Evolutionary conservation across 2,888 invertebrate species (phyloP).

Genomic region (Microplitis deprimator): DNA sequence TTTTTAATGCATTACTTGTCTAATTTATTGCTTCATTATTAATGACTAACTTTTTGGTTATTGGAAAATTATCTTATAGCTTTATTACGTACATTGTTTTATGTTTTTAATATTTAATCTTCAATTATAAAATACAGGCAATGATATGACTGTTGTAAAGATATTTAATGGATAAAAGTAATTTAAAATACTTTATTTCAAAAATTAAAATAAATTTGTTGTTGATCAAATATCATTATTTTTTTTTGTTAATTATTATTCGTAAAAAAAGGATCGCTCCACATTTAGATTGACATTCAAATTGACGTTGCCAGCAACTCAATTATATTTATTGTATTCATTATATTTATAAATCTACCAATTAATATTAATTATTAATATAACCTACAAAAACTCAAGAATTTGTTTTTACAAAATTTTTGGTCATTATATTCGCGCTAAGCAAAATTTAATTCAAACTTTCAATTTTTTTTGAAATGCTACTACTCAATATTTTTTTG

Average conservation of each 20-base stretch:
- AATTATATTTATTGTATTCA: background rate
- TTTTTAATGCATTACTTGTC: background rate
- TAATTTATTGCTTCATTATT: background rate
- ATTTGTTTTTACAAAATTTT: no score
- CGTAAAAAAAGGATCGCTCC: background rate
- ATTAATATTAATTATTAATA: no score
- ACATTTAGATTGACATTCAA: background rate
- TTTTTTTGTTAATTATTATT: background rate
- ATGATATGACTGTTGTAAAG: background rate
- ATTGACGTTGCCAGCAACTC: conserved; percentile 1
- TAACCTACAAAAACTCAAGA: no score
- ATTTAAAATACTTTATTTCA: background rate
- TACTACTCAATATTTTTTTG: no score
- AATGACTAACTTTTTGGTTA: background rate
- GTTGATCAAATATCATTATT: background rate
- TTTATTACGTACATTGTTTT: background rate
- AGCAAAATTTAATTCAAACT: no score
- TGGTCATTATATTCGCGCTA: no score
- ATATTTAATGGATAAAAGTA: background rate
- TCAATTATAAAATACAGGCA: background rate
- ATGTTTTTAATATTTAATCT: background rate
- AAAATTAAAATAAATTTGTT: background rate
- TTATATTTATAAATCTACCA: background rate
- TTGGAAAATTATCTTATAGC: background rate
- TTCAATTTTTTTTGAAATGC: no score